Base-by-base conservation (phyloP, 1,140 invertebrate genomes). In the Drosophila tsacasi region DNA sequence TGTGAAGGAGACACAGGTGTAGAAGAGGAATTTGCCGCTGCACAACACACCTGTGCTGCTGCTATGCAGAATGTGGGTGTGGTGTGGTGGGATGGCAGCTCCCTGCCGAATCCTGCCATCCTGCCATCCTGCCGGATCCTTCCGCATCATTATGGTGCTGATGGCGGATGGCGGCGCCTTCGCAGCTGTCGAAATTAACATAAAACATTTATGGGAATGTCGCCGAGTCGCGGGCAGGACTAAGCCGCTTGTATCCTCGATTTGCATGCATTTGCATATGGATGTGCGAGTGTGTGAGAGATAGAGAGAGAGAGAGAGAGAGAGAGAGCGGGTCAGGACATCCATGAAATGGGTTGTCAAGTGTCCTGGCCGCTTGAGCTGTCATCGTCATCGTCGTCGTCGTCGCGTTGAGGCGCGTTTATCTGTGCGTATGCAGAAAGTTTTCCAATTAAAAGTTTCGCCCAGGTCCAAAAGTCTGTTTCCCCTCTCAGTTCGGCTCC, bases 391-490 rank as follows among this genome's bases (percentile, higher is more conserved):
- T 21, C 21, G 21, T 25, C 44, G 44, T 46, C 5, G 21, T 47
- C 23, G n/a, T 52, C 49, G 49, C 49, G 52, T 19, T 49, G 65
- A 72, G 55, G 50, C 75, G 83, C 76, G 79, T 87, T 79, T 87
- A 87, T 87, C 84, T 80, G 68, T 87, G 84, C 83, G 84, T 87
- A 89, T 87, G 83, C 84, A 83, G 79, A 79, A 87, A 87, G 71
- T 87, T 87, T 87, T 87, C 83, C 83, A 87, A 87, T 87, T 87
- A 87, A 87, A 87, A 87, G 72, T 87, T 87, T 79, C 52, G 73
- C 40, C 55, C 58, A 68, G 73, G 72, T 89, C 72, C 77, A 62
- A 57, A 57, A 76, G 52, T 64, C 57, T 57, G 37, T 46, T 58
- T 15, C 40, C 55, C 42, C 13, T 49, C 30, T 30, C 30, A 9